Conservation (phyloP, 1,140 invertebrate genomes). For the Drosophila virilis region DNA sequence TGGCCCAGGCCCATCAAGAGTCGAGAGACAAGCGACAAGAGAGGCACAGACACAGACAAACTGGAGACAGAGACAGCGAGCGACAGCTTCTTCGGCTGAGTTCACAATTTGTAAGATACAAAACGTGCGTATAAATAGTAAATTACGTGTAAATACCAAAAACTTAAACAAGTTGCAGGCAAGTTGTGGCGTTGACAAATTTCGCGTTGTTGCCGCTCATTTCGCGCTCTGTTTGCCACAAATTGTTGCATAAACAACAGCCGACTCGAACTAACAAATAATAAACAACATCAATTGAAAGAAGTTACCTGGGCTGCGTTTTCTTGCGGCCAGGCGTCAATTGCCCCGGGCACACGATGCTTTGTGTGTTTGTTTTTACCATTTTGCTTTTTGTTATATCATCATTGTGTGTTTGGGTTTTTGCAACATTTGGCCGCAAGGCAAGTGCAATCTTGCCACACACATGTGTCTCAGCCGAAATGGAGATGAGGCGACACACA, state of each 20-base stretch:
- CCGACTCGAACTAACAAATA: constrained; percentile 25
- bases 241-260: constrained; percentile 73
- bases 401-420: constrained; percentile 25
- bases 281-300: constrained; percentile 8
- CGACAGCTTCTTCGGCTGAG: constrained; percentile 31
- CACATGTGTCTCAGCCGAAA: constrained; percentile 58
- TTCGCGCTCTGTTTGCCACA: constrained; percentile 77
- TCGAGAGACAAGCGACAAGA: constrained; percentile 9
- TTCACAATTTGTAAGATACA: constrained; percentile 18
- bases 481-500: neutral
- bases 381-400: constrained; percentile 35
- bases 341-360: constrained; percentile 32
- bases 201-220: constrained; percentile 66
- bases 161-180: constrained; percentile 59
- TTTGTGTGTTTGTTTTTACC: constrained; percentile 5
- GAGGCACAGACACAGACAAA: constrained; percentile 31
- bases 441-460: constrained; percentile 45
- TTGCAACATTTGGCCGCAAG: constrained; percentile 48
- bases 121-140: constrained; percentile 69
- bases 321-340: constrained; percentile 42
- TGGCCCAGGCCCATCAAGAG: constrained; percentile 23
- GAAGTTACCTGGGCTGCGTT: constrained; percentile 22
- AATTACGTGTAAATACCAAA: constrained; percentile 49
- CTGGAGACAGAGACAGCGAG: constrained; percentile 1
- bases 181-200: constrained; percentile 67